These are phyloP conservation scores for Mormyrus proboscirostris DNA, from an alignment of 2,797 vertebrate genomes.

Conservation along the genomic window DNA sequence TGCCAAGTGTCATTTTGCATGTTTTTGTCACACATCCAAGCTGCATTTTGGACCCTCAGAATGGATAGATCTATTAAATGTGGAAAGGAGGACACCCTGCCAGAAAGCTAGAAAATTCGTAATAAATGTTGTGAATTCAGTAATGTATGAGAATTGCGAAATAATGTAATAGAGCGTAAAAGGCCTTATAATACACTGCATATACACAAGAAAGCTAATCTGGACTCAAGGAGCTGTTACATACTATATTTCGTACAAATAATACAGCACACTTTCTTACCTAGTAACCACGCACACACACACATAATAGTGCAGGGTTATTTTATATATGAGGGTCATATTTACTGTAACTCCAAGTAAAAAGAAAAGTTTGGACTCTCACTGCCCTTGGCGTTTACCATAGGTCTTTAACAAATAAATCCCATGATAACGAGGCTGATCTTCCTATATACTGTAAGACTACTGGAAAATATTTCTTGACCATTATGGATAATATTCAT, in stretches of 20 bases:
- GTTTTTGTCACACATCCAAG: constrained; percentile 2
- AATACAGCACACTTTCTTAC: background rate
- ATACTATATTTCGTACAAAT: background rate
- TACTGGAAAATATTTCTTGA: background rate
- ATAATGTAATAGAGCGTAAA: background rate
- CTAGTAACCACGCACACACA: background rate
- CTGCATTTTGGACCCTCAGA: background rate
- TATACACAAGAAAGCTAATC: background rate
- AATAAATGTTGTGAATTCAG: background rate
- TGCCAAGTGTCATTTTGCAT: background rate
- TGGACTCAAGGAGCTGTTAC: background rate
- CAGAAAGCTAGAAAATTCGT: background rate
- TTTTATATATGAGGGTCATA: background rate
- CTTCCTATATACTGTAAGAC: background rate
- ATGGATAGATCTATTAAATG: background rate
- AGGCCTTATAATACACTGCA: background rate
- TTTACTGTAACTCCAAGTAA: background rate
- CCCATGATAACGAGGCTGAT: background rate
- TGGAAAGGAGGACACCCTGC: background rate
- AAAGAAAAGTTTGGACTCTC: background rate
- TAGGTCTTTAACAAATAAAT: background rate
- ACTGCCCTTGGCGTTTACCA: background rate
- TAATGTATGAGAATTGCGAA: background rate
- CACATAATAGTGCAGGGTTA: background rate
- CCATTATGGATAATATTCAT: background rate